Evolutionary conservation across 2,888 invertebrate genomes (phyloP), one percentile per base, ranked within the genome.

Genomic region (Dromius quadrimaculatus): DNA sequence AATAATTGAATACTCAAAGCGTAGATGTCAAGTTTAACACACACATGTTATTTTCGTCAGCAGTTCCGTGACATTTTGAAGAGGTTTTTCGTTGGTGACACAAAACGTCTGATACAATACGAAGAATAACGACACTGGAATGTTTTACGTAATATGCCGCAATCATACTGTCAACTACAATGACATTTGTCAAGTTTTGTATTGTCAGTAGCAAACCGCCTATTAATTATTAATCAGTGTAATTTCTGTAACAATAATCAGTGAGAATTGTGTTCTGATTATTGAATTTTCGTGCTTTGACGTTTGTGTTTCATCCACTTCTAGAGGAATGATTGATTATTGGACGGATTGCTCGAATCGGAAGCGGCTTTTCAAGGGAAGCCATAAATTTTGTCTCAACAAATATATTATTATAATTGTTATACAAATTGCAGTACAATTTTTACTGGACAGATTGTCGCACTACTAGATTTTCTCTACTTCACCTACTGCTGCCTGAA

Each of bases 141-240:
- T 45, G 34, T 45, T 64, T 45, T 64, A 45, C 32, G 32, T 47
- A 28, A 64, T 17, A 65, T 19, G 36, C 11, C 4, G 38, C 65
- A 65, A 65, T 65, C 54, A 54, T 54, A 34, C 20, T 65, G 65
- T 65, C 65, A 54, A 20, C 20, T 36, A 8, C 38, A 64, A 54
- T 65, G 65, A 54, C 54, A 43, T 38, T 38, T 65, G 65, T 65
- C 65, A 36, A 22, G 36, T 36, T 34, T 36, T 22, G n/a, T 41
- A 23, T 43, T 54, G 54, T 50, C 50, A 38, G n/a, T 32, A 5
- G 38, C 20, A 13, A 34, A 50, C 36, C 54, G 17, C 23, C 20
- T 19, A 64, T 64, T 64, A 28, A 64, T 64, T 64, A 64, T 64
- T 64, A 28, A 47, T 47, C 17, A 45, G 17, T 17, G 34, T 47